A percentile compares a stretch with the other conserved stretches of the same genome.
Conservation (phyloP, 2,888 invertebrate genomes). For the Asteroscopus sphinx region DNA sequence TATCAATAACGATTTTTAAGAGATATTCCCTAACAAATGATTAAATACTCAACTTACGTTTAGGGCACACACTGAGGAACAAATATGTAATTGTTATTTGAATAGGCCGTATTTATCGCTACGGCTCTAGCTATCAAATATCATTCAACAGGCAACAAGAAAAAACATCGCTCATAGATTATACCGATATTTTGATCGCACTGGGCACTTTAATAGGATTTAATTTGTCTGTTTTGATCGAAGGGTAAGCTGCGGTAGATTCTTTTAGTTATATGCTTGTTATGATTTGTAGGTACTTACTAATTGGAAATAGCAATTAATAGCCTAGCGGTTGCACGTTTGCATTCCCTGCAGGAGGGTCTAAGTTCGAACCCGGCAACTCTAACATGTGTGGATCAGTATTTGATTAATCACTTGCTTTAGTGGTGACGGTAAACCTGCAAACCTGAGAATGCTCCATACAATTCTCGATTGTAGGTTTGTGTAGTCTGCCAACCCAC, state of each 20-base stretch:
- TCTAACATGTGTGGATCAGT: no score
- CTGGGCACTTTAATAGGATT: conserved; percentile 25
- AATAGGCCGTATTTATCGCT: conserved; percentile 69
- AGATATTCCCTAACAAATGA: background rate
- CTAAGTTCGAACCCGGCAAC: no score
- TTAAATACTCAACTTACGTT: background rate
- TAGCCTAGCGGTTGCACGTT: no score
- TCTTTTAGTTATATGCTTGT: conserved; percentile 5
- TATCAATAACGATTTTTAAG: no score
- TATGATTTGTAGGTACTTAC: background rate
- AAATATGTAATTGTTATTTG: conserved; percentile 75
- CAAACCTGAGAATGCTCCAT: no score
- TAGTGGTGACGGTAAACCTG: no score
- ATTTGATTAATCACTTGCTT: no score
- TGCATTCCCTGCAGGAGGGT: no score
- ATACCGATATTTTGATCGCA: conserved; percentile 40
- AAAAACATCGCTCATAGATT: conserved; percentile 31
- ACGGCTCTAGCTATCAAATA: conserved; percentile 77
- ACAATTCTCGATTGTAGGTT: no score
- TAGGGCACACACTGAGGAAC: conserved; percentile 44
- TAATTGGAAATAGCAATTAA: no score
- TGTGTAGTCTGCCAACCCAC: no score
- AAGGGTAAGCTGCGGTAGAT: conserved; percentile 12
- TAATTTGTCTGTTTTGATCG: conserved; percentile 31
- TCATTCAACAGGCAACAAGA: conserved; percentile 65